Base-by-base conservation (phyloP, 30 jellyfish, hydroid and myxozoan species). In the Cassiopea andromeda region DNA sequence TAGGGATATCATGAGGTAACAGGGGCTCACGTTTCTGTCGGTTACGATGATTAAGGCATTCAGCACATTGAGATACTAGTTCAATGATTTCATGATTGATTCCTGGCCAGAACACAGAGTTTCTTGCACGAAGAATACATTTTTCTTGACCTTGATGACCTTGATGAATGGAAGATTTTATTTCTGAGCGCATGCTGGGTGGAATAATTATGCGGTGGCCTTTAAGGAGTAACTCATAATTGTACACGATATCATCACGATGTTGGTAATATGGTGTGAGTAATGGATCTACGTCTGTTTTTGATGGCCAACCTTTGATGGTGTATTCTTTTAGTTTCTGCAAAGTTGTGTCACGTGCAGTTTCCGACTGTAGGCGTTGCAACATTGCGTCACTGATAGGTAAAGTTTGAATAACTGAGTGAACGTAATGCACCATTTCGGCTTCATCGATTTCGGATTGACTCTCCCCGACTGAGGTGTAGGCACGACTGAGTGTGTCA, bases 81-180 rank as follows among this genome's bases (percentile, higher is more conserved):
- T 88, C 60, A 72, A 72, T 47, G 72, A 88, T 79, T 78, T 78
- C 91, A 60, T 72, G 80, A 46, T 88, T 68, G 81, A 88, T 70
- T 44, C 96, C 96, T 38, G 96, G 92, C 96, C 92, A 88, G 73
- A 78, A 88, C 1, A 88, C 87, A 49, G 84, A 67, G 70, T 15
- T 75, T 58, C 96, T 78, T 27, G 94, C 84, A 48, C 84, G 66
- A 66, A 75, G 66, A 50, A 87, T 76, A 84, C 94, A 87, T 59
- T 87, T 87, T 0, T 61, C 89, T 77, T 87, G 89, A 60, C 94
- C 84, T 47, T 87, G 94, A 54, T 87, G 89, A 75, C 94, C 85
- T 45, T 75, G 90, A 87, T 87, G 90, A 54, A 87, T 60, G 46
- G 77, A 50, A 79, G 69, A 47, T 54, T 73, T 85, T 14, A 85